Evolutionary conservation across 2,888 invertebrate species (phyloP).

Genomic region (Mylabris sibirica): DNA sequence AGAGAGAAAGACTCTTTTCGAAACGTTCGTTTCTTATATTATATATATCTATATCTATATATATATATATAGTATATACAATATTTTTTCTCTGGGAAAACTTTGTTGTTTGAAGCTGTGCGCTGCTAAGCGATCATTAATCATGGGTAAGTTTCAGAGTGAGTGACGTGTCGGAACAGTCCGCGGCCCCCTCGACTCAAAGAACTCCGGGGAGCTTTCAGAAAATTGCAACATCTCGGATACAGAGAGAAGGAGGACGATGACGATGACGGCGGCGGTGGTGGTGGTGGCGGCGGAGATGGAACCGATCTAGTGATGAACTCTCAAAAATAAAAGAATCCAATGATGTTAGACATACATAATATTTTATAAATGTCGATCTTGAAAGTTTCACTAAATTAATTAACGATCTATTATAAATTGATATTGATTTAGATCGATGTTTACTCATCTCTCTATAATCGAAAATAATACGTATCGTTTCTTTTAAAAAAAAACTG

Average conservation of each 20-base stretch:
- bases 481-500: neutral
- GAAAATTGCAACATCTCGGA: slow-evolving; percentile 62
- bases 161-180: slow-evolving; percentile 62
- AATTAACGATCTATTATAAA: neutral
- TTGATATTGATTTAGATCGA: neutral
- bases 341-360: slow-evolving; percentile 27
- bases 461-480: neutral
- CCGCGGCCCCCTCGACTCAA: slow-evolving; percentile 56
- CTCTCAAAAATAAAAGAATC: slow-evolving; percentile 52
- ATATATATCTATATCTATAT: too few relatives aligned
- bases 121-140: slow-evolving; percentile 66
- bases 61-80: slow-evolving; percentile 47
- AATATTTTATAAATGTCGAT: neutral
- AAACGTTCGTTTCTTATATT: slow-evolving; percentile 61
- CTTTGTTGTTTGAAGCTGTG: slow-evolving; percentile 70
- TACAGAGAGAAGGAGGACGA: slow-evolving; percentile 38
- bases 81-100: slow-evolving; percentile 69
- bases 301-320: slow-evolving; percentile 55
- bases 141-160: slow-evolving; percentile 66
- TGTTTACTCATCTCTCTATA: neutral
- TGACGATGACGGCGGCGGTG: neutral
- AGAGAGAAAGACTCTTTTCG: slow-evolving; percentile 60
- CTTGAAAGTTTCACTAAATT: neutral
- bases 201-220: slow-evolving; percentile 62
- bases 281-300: slow-evolving; percentile 22